Evolutionary conservation across 92 coral and sea anemone genomes (phyloP).

Genomic region (Blastomussa wellsi): DNA sequence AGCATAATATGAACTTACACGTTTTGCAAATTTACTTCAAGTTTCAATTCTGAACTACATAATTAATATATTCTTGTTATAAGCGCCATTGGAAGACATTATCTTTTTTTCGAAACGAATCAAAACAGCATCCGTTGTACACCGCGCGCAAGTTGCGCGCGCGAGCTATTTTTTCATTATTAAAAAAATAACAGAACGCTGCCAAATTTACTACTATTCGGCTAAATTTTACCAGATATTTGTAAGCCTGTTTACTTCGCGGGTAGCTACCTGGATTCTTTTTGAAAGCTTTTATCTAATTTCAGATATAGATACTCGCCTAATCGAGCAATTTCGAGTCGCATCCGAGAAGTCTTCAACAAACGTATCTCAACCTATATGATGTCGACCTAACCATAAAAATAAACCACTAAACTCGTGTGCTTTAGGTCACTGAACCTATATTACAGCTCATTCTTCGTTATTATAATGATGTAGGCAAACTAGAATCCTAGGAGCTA

Average conservation of each 20-base stretch:
- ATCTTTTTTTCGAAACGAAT: background rate
- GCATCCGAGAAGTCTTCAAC: background rate
- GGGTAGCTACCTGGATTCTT: background rate
- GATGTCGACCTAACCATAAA: background rate
- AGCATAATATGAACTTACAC: background rate
- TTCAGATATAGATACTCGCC: background rate
- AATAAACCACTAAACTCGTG: background rate
- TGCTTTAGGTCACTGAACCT: background rate
- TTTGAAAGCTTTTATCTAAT: conserved; percentile 24
- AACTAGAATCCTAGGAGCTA: conserved; percentile 15
- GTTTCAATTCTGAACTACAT: background rate
- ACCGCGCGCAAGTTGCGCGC: background rate
- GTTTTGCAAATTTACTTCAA: background rate
- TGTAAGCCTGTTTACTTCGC: background rate
- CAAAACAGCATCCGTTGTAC: background rate
- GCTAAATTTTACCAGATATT: background rate
- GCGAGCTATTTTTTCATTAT: background rate
- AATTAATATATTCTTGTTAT: background rate
- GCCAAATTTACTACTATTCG: background rate
- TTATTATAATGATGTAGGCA: background rate
- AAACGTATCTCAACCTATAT: no score
- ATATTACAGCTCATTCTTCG: background rate
- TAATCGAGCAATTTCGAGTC: conserved; percentile 2
- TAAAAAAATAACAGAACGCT: background rate
- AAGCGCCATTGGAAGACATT: conserved; percentile 1